Percentiles rank a stretch among this genome's conserved stretches.
phyloP scores from a whole-genome alignment of 2,797 vertebrate genomes.

The Coendou prehensilis region DNA sequence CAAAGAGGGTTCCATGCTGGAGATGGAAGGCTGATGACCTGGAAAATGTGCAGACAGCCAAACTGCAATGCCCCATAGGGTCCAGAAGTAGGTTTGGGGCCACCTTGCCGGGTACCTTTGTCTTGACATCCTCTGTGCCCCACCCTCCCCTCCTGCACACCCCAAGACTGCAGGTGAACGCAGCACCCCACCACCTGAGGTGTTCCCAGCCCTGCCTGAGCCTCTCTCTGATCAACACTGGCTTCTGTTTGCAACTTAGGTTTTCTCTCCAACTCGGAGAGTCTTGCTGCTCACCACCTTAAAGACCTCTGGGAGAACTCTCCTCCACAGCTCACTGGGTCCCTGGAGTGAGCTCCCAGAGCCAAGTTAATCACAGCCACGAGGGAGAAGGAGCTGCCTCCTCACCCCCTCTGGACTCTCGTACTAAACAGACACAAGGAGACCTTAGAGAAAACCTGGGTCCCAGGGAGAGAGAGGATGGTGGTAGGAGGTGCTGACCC shows the following conservation, averaged over 20 bases:
- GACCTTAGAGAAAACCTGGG: background rate
- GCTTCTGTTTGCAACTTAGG: conserved; percentile 61
- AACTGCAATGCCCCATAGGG: background rate
- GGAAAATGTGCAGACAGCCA: background rate
- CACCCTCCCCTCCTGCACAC: background rate
- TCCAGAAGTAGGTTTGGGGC: background rate
- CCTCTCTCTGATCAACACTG: background rate
- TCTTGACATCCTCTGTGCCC: background rate
- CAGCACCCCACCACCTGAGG: background rate
- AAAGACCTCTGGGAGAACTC: conserved; percentile 43
- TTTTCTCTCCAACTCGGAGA: background rate
- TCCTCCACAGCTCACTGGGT: background rate
- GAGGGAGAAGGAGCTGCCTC: background rate
- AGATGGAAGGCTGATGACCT: background rate
- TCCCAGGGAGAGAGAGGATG: background rate
- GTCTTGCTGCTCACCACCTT: background rate
- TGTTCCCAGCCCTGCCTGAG: background rate
- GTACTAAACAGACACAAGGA: conserved; percentile 58
- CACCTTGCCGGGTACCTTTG: background rate
- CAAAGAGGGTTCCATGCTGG: background rate
- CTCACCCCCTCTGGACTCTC: background rate
- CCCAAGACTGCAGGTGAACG: background rate
- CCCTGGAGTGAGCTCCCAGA: conserved; percentile 48
- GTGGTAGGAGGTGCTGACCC: background rate
- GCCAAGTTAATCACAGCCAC: conserved; percentile 72